Base-by-base conservation (phyloP, 2,797 vertebrate genomes). In the Acanthornis magna region DNA sequence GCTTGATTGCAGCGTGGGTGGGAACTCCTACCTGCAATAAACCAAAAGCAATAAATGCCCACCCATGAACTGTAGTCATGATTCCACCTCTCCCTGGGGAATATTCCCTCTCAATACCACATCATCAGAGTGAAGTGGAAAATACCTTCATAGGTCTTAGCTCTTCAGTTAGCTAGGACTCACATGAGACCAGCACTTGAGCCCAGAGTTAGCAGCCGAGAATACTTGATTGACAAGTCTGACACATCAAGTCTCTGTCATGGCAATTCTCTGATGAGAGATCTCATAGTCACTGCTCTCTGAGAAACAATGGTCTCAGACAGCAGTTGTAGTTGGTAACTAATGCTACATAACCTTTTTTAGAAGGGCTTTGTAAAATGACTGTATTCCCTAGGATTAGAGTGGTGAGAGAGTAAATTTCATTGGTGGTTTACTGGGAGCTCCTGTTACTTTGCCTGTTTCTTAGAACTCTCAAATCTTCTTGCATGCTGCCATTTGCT, bases 11-110 rank as follows among this genome's bases (percentile, higher is more conserved):
- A 61, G 67, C 2, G 57, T 89, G 32, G 92, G 91, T 0, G 0
- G 67, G 42, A 89, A 67, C 67, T 92, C 67, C 92, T 32, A 80
- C 86, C 74, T 86, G 61, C 72, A 85, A 74, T 91, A 94, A 88
- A 92, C 48, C 32, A 71, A 85, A 79, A 54, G 81, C 92, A 95
- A 82, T 79, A 91, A 89, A 91, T 67, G 84, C 84, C 86, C 92
- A 91, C 84, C 81, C 81, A 43, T 85, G 91, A 95, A 84, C 63
- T 54, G 29, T 4, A 92, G 87, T 75, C 88, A 91, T 88, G 63
- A 87, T 85, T 93, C 85, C 74, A 81, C 34, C 55, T 88, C 67
- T 81, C 60, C 60, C 68, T 34, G 60, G 29, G 77, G 63, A 91
- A 71, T 73, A 71, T 83, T 88, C 30, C 45, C 42, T 70, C 73